Conservation (phyloP, 2,888 invertebrate species). For the Habroteleia sp. region DNA sequence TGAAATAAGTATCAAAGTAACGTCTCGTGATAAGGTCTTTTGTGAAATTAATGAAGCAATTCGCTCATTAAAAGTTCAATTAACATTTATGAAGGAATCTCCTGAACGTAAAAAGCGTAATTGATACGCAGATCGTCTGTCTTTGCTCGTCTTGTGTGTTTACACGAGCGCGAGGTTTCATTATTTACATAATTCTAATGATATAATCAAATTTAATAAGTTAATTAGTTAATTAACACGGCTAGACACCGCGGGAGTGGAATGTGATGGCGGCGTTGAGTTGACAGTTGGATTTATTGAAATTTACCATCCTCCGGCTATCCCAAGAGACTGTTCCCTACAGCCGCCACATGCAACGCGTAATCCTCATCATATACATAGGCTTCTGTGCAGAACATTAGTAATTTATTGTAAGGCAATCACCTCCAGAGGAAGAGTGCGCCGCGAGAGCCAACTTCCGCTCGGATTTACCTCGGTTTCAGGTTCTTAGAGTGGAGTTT, state of each 20-base stretch:
- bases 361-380: conserved; percentile 56
- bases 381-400: conserved; percentile 55
- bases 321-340: conserved; percentile 66
- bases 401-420: conserved; percentile 61
- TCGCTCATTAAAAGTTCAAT: conserved; percentile 39
- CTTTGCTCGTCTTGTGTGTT: conserved; percentile 31
- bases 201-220: conserved; percentile 61
- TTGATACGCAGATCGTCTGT: conserved; percentile 13
- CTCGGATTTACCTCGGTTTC: conserved; percentile 4
- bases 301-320: conserved; percentile 63
- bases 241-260: conserved; percentile 48
- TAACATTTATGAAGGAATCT: conserved; percentile 17
- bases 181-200: conserved; percentile 47
- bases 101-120: conserved; percentile 7
- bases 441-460: conserved; percentile 18
- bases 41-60: conserved; percentile 23
- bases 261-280: conserved; percentile 61
- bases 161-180: conserved; percentile 20
- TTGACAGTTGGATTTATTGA: conserved; percentile 68
- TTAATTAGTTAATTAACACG: conserved; percentile 66
- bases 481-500: too few species aligned
- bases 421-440: conserved; percentile 36
- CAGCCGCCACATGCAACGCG: conserved; percentile 59
- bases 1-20: neutral
- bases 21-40: conserved; percentile 3